Conservation (phyloP, 2,888 invertebrate genomes). For the Acronicta aceris region DNA sequence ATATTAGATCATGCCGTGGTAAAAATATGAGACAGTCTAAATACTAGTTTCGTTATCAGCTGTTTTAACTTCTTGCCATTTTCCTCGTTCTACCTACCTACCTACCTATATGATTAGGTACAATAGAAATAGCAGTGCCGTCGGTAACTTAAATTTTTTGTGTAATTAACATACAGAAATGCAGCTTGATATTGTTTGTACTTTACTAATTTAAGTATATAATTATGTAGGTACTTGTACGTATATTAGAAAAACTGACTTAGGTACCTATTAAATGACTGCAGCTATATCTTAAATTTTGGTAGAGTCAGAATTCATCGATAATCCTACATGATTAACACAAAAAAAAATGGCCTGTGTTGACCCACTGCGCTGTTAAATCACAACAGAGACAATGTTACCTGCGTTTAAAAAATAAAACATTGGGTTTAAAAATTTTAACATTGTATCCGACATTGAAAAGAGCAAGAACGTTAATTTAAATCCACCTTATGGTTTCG, state of each 20-base stretch:
- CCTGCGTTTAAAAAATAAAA: background rate
- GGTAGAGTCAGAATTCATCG: too few relatives aligned
- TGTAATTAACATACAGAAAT: slow-evolving; percentile 13
- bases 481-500: slow-evolving; percentile 15
- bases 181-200: slow-evolving; percentile 4
- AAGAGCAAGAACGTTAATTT: slow-evolving; percentile 19
- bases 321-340: too few relatives aligned
- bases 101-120: background rate
- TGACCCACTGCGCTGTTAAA: background rate
- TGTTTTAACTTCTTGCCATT: background rate
- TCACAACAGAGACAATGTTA: background rate
- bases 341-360: too few relatives aligned
- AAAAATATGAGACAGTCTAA: background rate
- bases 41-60: background rate
- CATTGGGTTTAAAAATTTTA: slow-evolving; percentile 2
- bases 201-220: too few relatives aligned
- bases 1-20: too few relatives aligned
- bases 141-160: slow-evolving; percentile 20
- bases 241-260: too few relatives aligned
- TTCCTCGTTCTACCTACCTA: too few relatives aligned
- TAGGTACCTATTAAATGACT: too few relatives aligned
- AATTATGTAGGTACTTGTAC: too few relatives aligned
- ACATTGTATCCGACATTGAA: slow-evolving; percentile 27
- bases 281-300: too few relatives aligned
- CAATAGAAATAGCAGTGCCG: slow-evolving; percentile 16